phyloP scores from a whole-genome alignment of 2,797 vertebrate species.

The Parotocinclus haroldoi region DNA sequence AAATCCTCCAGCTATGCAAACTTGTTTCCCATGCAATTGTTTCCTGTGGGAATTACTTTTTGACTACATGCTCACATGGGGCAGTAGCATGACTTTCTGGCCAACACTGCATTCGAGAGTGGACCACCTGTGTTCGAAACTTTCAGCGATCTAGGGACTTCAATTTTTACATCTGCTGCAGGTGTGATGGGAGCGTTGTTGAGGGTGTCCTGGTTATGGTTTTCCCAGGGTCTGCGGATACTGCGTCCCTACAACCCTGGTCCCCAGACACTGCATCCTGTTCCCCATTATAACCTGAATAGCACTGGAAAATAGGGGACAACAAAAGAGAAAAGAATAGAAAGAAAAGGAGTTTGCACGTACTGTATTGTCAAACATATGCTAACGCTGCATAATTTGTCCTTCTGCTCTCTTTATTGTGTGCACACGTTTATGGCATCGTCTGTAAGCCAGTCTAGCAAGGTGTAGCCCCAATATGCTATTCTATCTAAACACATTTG shows the following conservation, averaged over 20 bases:
- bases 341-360: slow-evolving; percentile 28
- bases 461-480: not conserved
- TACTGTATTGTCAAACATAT: slow-evolving; percentile 35
- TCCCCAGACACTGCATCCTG: slow-evolving; percentile 78
- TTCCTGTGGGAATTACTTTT: slow-evolving; percentile 70
- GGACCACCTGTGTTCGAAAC: slow-evolving; percentile 69
- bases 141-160: slow-evolving; percentile 6
- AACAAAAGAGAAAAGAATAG: slow-evolving; percentile 22
- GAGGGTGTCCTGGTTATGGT: slow-evolving; percentile 70
- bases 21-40: slow-evolving; percentile 74
- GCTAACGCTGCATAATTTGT: slow-evolving; percentile 44
- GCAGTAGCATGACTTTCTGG: slow-evolving; percentile 63
- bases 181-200: slow-evolving; percentile 71
- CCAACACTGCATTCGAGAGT: slow-evolving; percentile 68
- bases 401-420: slow-evolving; percentile 33
- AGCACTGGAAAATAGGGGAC: slow-evolving; percentile 70
- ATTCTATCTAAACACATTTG: not conserved
- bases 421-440: slow-evolving; percentile 5
- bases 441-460: slow-evolving; percentile 16
- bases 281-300: slow-evolving; percentile 80
- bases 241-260: slow-evolving; percentile 66
- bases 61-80: slow-evolving; percentile 56
- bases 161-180: slow-evolving; percentile 54
- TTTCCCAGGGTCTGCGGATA: slow-evolving; percentile 76
- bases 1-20: slow-evolving; percentile 69